Evolutionary conservation across 2,888 invertebrate species (phyloP), one percentile per base, ranked within the genome.

Genomic region (Eurytoma californica): DNA sequence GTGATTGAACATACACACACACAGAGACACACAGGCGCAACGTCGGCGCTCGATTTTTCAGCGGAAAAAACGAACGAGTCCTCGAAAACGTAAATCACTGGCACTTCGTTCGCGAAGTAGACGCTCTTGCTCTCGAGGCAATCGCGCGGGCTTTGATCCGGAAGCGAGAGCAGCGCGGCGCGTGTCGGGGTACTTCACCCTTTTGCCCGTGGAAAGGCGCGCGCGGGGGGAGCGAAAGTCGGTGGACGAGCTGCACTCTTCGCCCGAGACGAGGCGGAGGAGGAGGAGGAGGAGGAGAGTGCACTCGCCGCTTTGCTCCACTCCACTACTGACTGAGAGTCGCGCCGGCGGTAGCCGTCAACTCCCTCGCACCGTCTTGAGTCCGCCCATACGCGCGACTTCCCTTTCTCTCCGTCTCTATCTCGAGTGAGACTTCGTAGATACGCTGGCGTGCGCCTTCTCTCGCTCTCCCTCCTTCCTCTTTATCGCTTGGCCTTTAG

Each of bases 331-430:
- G 68, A 76, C 75, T 66, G 72, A 68, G 51, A 61, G 53, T 60
- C 47, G 57, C 49, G 73, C 30, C 67, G 30, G 20, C 51, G 28
- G 58, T 49, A 4, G 51, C 30, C 82, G 83, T 79, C 80, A 84
- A 82, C 83, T 84, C 84, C 83, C 84, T 84, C 85, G 82, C 80
- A 82, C 79, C 65, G 74, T 53, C 72, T 67, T 58, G 66, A 77
- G 70, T 69, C 69, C 77, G 72, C 77, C 77, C 66, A 72, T 77
- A 20, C 53, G 24, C 66, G 39, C 24, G 66, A 30, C 58, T 49
- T 4, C 7, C n/a, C 12, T 24, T 20, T 67, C 65, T 24, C 58
- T 30, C 51, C 30, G 51, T 49, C 73, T 14, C 53, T 28, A 14
- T 28, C 28, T 18, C 51, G 53, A 53, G 67, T 51, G 63, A 63